These are phyloP conservation scores for Hyaena hyaena DNA, from an alignment of 2,113 vertebrate genomes.

Conservation along the genomic window DNA sequence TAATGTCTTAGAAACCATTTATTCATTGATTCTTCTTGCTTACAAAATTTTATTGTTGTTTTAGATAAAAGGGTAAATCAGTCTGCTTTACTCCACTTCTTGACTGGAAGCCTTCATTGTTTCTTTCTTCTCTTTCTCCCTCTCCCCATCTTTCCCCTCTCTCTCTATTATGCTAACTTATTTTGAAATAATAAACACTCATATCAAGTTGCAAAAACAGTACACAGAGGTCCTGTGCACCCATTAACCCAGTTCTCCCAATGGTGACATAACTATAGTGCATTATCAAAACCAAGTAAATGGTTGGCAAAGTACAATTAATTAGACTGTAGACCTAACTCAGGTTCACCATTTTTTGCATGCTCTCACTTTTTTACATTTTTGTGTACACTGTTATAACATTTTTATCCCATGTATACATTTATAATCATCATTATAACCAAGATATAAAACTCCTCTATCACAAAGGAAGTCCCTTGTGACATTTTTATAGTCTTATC, in stretches of 20 bases:
- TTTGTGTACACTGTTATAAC: neutral
- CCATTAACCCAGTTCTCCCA: neutral
- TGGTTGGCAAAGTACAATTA: neutral
- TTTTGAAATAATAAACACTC: slow-evolving; percentile 2
- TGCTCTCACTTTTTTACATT: neutral
- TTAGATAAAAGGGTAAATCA: neutral
- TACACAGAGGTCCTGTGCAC: neutral
- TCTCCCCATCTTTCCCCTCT: neutral
- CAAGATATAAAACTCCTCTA: neutral
- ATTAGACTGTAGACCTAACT: neutral
- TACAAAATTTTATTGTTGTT: neutral
- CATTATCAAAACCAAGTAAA: neutral
- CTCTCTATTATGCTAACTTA: neutral
- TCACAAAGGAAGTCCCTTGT: neutral
- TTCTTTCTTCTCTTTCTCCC: neutral
- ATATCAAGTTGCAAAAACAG: neutral
- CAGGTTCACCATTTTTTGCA: neutral
- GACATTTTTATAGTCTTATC: neutral
- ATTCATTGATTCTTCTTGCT: neutral
- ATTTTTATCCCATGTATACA: neutral
- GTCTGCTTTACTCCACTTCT: neutral
- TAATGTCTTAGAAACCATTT: neutral
- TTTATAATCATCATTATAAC: neutral
- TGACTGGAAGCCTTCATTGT: neutral
- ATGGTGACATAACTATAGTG: neutral